Evolutionary conservation across 2,113 vertebrate species (phyloP).

Genomic region (Tricholaema leucomelas): DNA sequence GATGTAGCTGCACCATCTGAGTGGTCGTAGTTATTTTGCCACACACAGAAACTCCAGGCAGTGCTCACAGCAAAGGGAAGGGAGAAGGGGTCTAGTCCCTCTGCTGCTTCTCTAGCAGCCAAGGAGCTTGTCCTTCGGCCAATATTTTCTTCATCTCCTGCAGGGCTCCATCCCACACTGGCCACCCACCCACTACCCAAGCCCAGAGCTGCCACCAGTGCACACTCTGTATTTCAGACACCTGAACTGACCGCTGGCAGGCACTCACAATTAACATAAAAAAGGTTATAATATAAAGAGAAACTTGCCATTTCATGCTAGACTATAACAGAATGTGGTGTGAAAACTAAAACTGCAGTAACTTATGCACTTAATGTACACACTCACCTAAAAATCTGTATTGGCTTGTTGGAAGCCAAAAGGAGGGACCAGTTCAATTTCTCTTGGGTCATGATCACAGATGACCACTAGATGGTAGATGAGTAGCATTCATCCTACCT

Average conservation of each 20-base stretch:
- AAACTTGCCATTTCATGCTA: constrained; percentile 29
- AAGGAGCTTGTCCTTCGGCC: neutral
- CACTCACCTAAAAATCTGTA: neutral
- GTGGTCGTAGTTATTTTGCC: neutral
- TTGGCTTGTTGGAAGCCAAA: neutral
- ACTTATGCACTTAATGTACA: neutral
- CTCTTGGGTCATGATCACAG: neutral
- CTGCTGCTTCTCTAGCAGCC: neutral
- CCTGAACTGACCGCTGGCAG: neutral
- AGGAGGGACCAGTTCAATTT: neutral
- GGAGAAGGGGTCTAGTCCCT: neutral
- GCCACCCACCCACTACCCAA: neutral
- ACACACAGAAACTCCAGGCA: neutral
- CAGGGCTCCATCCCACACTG: neutral
- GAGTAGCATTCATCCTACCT: neutral
- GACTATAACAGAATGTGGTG: neutral
- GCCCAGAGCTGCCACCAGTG: neutral
- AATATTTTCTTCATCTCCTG: neutral
- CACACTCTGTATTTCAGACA: neutral
- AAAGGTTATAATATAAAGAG: neutral
- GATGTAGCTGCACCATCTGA: neutral
- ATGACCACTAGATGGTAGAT: constrained; percentile 76
- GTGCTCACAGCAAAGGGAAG: neutral
- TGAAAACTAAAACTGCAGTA: constrained; percentile 35
- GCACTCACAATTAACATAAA: neutral